Evolutionary conservation across 2,797 vertebrate genomes (phyloP), one percentile per base, ranked within the genome.

Genomic region (Anableps anableps): DNA sequence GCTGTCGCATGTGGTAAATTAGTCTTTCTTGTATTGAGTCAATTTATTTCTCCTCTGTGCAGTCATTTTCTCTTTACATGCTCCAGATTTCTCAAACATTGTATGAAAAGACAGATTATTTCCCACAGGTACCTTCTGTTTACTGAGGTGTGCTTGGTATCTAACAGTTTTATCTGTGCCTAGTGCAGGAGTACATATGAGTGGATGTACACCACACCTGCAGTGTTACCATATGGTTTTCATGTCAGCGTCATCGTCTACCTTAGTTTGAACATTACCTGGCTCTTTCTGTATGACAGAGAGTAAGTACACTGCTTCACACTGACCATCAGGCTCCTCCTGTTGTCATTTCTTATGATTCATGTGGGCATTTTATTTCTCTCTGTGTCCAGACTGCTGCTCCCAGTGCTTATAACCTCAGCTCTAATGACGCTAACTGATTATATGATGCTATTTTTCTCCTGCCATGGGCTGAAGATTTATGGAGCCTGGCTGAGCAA

Each of bases 401-500:
- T 96, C 72, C 82, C 91, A 68, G 88, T 87, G 31, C 84, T 97
- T 85, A 79, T 96, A 78, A 83, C 92, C 74, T 94, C 97, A 75
- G 85, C 81, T 26, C 76, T 92, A n/a, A 94, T 97, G 88, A 90
- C 83, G 36, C 14, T 95, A 23, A 89, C 93, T 0, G 88, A 86
- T 0, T 95, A 89, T 76, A 83, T 86, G 3, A 86, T 89, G 43
- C 91, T 97, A 29, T 94, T 95, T 86, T 81, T 97, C 86, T 92
- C 84, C 73, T 90, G 88, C 82, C 89, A 92, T 26, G 95, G 94
- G 62, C 83, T 95, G 81, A 94, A 94, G 84, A 87, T 91, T 66
- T 94, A 95, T 31, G 92, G 92, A 66, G 88, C 81, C 0, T 96
- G 96, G 95, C 60, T 97, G 58, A 73, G 86, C 77, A 96, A 95